Evolutionary conservation across 2,113 vertebrate genomes (phyloP), one percentile per base, ranked within the genome.

Genomic region (Pampusana beccarii): DNA sequence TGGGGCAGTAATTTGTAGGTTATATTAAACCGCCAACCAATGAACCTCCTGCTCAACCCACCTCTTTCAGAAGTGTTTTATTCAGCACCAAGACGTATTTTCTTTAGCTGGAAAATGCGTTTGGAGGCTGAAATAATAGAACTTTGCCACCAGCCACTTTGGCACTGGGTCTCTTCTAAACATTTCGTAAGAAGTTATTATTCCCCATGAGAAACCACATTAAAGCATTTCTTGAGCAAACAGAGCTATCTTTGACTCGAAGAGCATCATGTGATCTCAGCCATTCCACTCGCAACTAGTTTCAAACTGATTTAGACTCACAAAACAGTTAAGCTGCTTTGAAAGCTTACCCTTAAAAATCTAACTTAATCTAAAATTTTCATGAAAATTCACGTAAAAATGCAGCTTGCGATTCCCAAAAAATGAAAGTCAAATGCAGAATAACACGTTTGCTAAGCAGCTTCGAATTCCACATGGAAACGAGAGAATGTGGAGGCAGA

Each of bases 131-230:
- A 79, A 90, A 24, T 4, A 34, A 54, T 1, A 16, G 62, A 75
- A 36, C 31, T 90, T 80, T 80, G 48, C 74, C 84, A 88, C 56
- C 73, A 86, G 73, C 44, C 42, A 54, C 77, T 88, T 83, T 58
- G 84, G 83, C 86, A 64, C 50, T 25, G 34, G 21, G 10, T 80
- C 4, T 78, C 65, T 72, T 79, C 73, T 92, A 70, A 79, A 53
- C 38, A 51, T 54, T 38, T 46, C n/a, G 20, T 16, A 42, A 75
- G 53, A 65, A 94, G 84, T 28, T 44, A 21, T 58, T 48, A 7
- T 50, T 72, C 46, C 61, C 46, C 80, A 85, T 44, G 80, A 72
- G 71, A 73, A 86, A 40, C 86, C 88, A 94, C 92, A 96, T 85
- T 60, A 92, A 94, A 91, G 84, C 44, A 20, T 36, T 77, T 48